A percentile compares a stretch with the other conserved stretches of the same genome.
Conservation (phyloP, 1,140 invertebrate genomes). For the Polyergus mexicanus region DNA sequence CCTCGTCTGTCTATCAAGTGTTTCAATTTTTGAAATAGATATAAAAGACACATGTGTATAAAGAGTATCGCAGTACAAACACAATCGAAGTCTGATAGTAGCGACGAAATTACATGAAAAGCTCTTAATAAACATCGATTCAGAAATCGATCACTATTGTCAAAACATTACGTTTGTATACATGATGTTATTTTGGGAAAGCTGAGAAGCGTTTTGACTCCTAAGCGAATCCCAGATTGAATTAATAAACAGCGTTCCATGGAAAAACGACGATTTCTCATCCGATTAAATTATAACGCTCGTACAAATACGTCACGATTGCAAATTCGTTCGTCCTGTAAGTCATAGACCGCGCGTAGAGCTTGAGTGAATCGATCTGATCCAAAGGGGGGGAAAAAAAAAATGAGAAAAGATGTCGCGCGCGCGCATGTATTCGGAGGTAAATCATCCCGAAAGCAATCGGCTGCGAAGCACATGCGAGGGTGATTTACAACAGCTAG, state of each 20-base stretch:
- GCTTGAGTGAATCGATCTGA: neutral
- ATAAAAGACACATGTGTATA: conserved; percentile 18
- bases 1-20: conserved; percentile 9
- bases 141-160: conserved; percentile 38
- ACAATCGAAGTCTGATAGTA: conserved; percentile 23
- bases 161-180: neutral
- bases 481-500: conserved; percentile 71
- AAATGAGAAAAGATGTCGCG: neutral
- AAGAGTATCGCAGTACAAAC: conserved; percentile 10
- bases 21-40: conserved; percentile 39
- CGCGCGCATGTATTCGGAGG: conserved; percentile 15
- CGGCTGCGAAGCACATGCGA: conserved; percentile 47
- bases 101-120: conserved; percentile 41
- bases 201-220: neutral
- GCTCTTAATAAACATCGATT: conserved; percentile 53
- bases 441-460: conserved; percentile 72
- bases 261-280: neutral
- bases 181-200: conserved; percentile 23
- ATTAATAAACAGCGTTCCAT: conserved; percentile 14
- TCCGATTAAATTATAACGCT: conserved; percentile 32
- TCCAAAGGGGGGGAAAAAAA: neutral
- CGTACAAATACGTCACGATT: neutral
- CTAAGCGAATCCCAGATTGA: neutral
- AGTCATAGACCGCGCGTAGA: too few species aligned
- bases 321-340: neutral